Percentiles rank a stretch among this genome's conserved stretches.
These are phyloP conservation scores for Oscheius sp. DNA, from an alignment of 2,888 invertebrate species.

Conservation along the genomic window DNA sequence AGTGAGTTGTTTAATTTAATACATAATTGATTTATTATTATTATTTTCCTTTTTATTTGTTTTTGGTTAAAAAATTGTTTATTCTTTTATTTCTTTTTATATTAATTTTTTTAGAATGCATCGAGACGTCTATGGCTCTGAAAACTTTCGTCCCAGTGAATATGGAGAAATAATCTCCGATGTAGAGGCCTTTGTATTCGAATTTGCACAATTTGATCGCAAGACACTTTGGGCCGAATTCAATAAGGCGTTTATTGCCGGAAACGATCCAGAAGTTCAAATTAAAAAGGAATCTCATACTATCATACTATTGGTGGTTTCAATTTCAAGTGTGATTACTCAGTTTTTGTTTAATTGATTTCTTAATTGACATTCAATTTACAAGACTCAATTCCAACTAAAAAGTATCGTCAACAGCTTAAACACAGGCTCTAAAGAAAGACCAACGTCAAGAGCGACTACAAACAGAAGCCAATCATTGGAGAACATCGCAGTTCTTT, in stretches of 20 bases:
- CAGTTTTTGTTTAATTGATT: slow-evolving; percentile 32
- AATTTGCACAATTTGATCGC: slow-evolving; percentile 27
- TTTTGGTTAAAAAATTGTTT: slow-evolving; percentile 21
- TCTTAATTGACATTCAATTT: no score
- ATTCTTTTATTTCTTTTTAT: slow-evolving; percentile 34
- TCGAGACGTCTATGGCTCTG: slow-evolving; percentile 25
- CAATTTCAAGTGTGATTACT: slow-evolving; percentile 32
- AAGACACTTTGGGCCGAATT: slow-evolving; percentile 34
- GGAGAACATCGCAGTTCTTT: no score
- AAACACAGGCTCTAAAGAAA: no score
- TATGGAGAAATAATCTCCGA: slow-evolving; percentile 30
- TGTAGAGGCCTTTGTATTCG: slow-evolving; percentile 30
- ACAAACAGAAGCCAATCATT: no score
- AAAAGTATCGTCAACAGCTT: no score
- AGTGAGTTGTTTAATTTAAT: slow-evolving; percentile 32
- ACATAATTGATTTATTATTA: slow-evolving; percentile 34
- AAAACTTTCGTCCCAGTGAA: slow-evolving; percentile 30
- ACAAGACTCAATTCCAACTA: neutral
- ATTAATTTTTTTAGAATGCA: slow-evolving; percentile 31
- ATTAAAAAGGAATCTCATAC: slow-evolving; percentile 29
- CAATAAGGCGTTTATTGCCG: slow-evolving; percentile 27
- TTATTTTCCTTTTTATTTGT: slow-evolving; percentile 31
- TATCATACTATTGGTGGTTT: slow-evolving; percentile 32
- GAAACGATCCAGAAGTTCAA: slow-evolving; percentile 33
- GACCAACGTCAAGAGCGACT: no score